These are phyloP conservation scores for Rhinichthys klamathensis DNA, from an alignment of 2,113 vertebrate species.

Conservation along the genomic window DNA sequence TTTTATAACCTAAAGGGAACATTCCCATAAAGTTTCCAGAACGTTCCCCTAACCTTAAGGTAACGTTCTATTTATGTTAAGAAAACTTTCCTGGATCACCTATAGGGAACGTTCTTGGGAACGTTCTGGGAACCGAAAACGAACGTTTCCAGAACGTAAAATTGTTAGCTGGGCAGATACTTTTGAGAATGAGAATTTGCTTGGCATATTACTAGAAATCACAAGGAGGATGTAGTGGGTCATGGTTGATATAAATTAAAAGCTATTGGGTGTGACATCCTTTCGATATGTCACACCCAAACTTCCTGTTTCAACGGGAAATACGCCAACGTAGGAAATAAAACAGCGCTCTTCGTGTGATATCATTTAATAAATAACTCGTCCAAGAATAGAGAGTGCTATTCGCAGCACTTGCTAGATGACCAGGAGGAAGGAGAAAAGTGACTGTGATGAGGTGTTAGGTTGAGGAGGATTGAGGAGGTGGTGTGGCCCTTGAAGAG, in stretches of 20 bases:
- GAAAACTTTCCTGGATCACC: too few relatives aligned
- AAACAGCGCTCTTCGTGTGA: background rate
- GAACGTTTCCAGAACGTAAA: too few relatives aligned
- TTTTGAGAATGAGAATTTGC: background rate
- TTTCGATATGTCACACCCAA: background rate
- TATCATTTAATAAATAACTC: background rate
- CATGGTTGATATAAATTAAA: background rate
- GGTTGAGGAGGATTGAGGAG: conserved; percentile 47
- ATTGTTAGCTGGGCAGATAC: too few relatives aligned
- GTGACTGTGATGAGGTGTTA: conserved; percentile 1
- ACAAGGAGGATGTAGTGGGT: background rate
- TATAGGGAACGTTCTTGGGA: too few relatives aligned
- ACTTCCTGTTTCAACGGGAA: background rate
- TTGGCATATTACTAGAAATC: background rate
- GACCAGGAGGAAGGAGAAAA: background rate
- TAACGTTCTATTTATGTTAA: too few relatives aligned
- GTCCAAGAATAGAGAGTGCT: background rate
- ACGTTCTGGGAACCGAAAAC: too few relatives aligned
- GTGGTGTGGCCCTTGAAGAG: conserved; percentile 44
- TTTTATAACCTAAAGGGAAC: too few relatives aligned
- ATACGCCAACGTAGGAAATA: background rate
- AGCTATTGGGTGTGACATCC: background rate
- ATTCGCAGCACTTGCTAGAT: background rate
- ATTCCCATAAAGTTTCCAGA: too few relatives aligned
- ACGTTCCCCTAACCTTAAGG: too few relatives aligned